Evolutionary conservation across 1,140 invertebrate species (phyloP), one percentile per base, ranked within the genome.

Genomic region (Plutomurus gul): DNA sequence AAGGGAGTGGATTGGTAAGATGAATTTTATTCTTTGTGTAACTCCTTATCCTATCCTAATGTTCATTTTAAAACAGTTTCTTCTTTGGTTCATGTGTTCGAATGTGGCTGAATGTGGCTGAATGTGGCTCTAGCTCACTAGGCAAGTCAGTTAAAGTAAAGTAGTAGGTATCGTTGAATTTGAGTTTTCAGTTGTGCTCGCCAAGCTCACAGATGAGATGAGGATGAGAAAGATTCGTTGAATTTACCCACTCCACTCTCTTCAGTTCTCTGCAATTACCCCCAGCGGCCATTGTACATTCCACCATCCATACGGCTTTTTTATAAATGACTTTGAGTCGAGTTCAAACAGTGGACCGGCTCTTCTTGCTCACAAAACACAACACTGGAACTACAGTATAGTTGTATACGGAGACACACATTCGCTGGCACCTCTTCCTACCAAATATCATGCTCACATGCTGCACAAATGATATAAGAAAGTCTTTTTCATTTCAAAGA

Each of bases 221-320:
- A 65, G 56, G 56, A 65, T 65, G 56, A 65, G 56, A 65, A 65
- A 65, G 56, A 65, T 65, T 65, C 56, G 25, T 65, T 65, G 56
- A 65, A 65, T 65, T 65, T 65, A 65, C 56, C 36, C 56, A 65
- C 36, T 65, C 56, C 36, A 10, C n/a, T 43, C 39, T 43, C 39
- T 43, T 39, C 13, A 39, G 37, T 39, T 71, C 71, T 78, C 65
- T 76, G 56, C 82, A 80, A 82, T 78, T 81, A 82, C 75, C 76
- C 77, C 81, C 79, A 79, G 79, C 76, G 82, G 82, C 79, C 79
- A 82, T 80, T 65, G 60, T 81, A 60, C 78, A 82, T 82, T 82
- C 82, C 82, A 75, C 37, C 56, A 60, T 33, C 70, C 27, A 36
- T 36, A 73, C 18, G 37, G 18, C 49, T 74, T 78, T 56, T 47